Conservation (phyloP, 1,140 invertebrate genomes). For the Drosophila biarmipes region DNA sequence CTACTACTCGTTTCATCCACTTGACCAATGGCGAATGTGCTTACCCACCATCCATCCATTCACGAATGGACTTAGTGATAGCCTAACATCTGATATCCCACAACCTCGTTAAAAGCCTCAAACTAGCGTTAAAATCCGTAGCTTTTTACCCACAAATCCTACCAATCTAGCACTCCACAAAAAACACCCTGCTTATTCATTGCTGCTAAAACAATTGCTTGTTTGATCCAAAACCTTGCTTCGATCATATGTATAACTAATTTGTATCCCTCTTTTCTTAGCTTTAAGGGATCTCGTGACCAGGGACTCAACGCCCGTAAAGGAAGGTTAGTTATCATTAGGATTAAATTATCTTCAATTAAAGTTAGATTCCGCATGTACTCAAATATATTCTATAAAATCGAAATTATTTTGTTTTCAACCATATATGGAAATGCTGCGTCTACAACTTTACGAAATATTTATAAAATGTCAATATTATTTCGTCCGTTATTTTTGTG, state of each 20-base stretch:
- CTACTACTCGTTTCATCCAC: slow-evolving; percentile 46
- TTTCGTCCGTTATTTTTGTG: slow-evolving; percentile 33
- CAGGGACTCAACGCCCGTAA: slow-evolving; percentile 84
- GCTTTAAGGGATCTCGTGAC: slow-evolving; percentile 87
- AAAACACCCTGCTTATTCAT: slow-evolving; percentile 48
- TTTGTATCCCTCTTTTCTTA: slow-evolving; percentile 49
- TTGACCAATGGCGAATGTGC: slow-evolving; percentile 55
- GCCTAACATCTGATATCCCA: slow-evolving; percentile 36
- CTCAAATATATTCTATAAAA: slow-evolving; percentile 55
- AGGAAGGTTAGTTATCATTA: slow-evolving; percentile 72
- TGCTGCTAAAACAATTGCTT: slow-evolving; percentile 60
- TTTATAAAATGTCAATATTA: slow-evolving; percentile 22
- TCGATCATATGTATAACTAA: background rate
- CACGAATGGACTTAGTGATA: slow-evolving; percentile 33
- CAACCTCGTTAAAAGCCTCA: slow-evolving; percentile 2
- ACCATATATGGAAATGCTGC: slow-evolving; percentile 77
- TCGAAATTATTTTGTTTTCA: slow-evolving; percentile 58
- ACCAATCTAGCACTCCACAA: slow-evolving; percentile 15
- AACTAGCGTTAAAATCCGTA: slow-evolving; percentile 54
- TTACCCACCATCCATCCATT: slow-evolving; percentile 41
- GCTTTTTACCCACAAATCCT: slow-evolving; percentile 43
- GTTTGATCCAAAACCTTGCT: background rate
- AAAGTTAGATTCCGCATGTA: slow-evolving; percentile 76
- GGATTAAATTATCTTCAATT: background rate
- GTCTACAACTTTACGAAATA: slow-evolving; percentile 60